Conservation (phyloP, 1,140 invertebrate species). For the Drosophila leontia region DNA sequence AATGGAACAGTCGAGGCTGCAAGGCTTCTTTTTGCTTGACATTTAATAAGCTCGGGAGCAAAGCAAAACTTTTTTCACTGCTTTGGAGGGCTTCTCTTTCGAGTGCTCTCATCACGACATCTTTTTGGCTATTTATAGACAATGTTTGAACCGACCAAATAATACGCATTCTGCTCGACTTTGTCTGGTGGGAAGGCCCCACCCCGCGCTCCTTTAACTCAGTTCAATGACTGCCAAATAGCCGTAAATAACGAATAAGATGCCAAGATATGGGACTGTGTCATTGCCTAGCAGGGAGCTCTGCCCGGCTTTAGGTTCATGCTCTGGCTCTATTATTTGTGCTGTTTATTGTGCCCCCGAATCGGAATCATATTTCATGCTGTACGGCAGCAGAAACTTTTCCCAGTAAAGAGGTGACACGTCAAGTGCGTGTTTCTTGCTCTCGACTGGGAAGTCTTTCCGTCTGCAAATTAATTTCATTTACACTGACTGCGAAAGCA, state of each 20-base stretch:
- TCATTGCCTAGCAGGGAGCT: slow-evolving; percentile 28
- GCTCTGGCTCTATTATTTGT: slow-evolving; percentile 35
- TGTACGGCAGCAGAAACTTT: slow-evolving; percentile 24
- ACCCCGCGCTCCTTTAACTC: slow-evolving; percentile 7
- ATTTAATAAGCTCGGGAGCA: slow-evolving; percentile 48
- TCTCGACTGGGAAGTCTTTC: slow-evolving; percentile 27
- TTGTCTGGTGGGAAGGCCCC: slow-evolving; percentile 24
- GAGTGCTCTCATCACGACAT: slow-evolving; percentile 36
- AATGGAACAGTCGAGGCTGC: slow-evolving; percentile 19
- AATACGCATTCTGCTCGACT: slow-evolving; percentile 42
- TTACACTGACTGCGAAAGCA: slow-evolving; percentile 24
- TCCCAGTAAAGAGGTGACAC: slow-evolving; percentile 40
- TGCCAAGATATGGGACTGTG: slow-evolving; percentile 37
- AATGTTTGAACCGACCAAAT: slow-evolving; percentile 24
- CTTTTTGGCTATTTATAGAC: slow-evolving; percentile 63
- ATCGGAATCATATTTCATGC: slow-evolving; percentile 36
- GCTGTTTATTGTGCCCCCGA: slow-evolving; percentile 37
- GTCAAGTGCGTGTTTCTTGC: slow-evolving; percentile 28
- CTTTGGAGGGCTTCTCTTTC: slow-evolving; percentile 20
- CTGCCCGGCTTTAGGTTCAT: slow-evolving; percentile 12
- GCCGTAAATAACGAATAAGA: slow-evolving; percentile 64
- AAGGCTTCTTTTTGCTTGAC: slow-evolving; percentile 32
- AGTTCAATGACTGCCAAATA: slow-evolving; percentile 77
- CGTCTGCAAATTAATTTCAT: slow-evolving; percentile 48
- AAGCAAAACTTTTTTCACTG: slow-evolving; percentile 11